phyloP scores from a whole-genome alignment of 92 coral and sea anemone genomes.

The Bergia puertoricense region DNA sequence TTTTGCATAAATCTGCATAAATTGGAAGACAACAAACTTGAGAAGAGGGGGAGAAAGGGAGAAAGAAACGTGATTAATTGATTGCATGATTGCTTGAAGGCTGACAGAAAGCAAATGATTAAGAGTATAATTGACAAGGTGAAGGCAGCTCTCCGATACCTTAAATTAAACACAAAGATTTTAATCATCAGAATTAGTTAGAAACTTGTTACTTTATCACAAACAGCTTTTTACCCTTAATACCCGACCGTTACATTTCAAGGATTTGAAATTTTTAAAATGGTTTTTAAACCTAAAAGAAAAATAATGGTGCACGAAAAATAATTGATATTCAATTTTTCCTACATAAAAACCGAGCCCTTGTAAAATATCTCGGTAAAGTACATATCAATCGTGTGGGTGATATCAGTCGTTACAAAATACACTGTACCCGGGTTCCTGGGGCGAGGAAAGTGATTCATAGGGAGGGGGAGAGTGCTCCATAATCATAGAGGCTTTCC shows the following conservation, averaged over 20 bases:
- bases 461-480: too few relatives aligned
- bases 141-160: not conserved
- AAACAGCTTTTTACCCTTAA: not conserved
- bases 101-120: not conserved
- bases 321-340: too few relatives aligned
- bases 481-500: too few relatives aligned
- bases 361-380: too few relatives aligned
- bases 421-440: too few relatives aligned
- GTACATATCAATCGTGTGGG: too few relatives aligned
- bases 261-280: too few relatives aligned
- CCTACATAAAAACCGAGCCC: too few relatives aligned
- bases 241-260: not conserved
- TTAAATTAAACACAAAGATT: not conserved
- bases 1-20: not conserved
- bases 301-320: too few relatives aligned
- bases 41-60: not conserved
- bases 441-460: too few relatives aligned
- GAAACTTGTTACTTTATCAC: not conserved
- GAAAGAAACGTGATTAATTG: not conserved
- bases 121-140: not conserved
- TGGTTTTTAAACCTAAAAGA: too few relatives aligned
- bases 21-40: not conserved
- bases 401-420: too few relatives aligned
- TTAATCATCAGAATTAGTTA: not conserved
- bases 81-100: not conserved